Evolutionary conservation across 2,797 vertebrate species (phyloP), one percentile per base, ranked within the genome.

Genomic region (Dendrocincla fuliginosa): DNA sequence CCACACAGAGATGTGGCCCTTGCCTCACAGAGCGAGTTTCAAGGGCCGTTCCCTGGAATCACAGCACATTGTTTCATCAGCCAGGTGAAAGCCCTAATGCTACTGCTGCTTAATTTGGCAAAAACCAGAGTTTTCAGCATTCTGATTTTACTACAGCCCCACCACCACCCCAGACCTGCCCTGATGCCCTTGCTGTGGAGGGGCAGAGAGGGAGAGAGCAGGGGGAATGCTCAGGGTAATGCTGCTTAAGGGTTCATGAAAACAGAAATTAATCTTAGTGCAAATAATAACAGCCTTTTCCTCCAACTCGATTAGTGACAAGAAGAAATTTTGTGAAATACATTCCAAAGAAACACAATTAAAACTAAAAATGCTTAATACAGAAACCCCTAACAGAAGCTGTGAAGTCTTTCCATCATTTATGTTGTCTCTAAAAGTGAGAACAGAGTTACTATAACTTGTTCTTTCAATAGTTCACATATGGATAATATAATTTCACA

Each of bases 191-290:
- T 9, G 11, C 6, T 1, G 2, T 16, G 33, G 24, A 53, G 55
- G 23, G 41, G 24, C 23, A n/a, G 39, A 33, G 73, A 60, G 46
- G 44, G 19, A 44, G 19, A 20, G 44, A 44, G 44, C 46, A 68
- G 39, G 23, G 37, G 19, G 5, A 23, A 5, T 0, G 1, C 32
- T 67, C 53, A n/a, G 37, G 53, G 19, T 46, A 53, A 13, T 60
- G 73, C 47, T 63, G 57, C 28, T 60, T 49, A 33, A 7, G 28
- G 47, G 49, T 22, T 49, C 13, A 16, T 19, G 35, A 50, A 71
- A 64, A 64, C 4, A n/a, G 10, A 44, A 70, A 52, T 28, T 50
- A 46, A 33, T 22, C 15, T 52, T 57, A 18, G 18, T 37, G 32
- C 39, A 67, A 52, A 82, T 22, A 30, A 32, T 22, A 64, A 41